phyloP scores from a whole-genome alignment of 2,113 vertebrate genomes.

The Progne subis region DNA sequence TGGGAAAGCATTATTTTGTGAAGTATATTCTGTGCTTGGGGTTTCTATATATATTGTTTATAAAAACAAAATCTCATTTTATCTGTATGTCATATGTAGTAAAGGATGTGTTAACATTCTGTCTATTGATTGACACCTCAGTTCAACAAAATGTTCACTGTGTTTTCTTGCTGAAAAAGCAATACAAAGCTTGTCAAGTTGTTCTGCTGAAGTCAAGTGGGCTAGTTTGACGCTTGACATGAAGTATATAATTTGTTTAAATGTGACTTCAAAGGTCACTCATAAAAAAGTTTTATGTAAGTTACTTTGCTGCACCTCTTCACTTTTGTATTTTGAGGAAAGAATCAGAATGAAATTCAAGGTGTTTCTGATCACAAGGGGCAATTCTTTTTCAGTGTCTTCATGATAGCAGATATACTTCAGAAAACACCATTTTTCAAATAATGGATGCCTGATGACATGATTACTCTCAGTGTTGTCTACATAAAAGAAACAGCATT shows the following conservation, averaged over 20 bases:
- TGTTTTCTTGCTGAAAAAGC: not conserved
- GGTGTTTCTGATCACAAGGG: not conserved
- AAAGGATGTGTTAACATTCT: not conserved
- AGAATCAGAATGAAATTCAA: not conserved
- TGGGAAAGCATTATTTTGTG: not conserved
- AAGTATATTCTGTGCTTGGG: not conserved
- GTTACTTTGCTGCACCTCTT: not conserved
- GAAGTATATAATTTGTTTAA: not conserved
- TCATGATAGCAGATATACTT: not conserved
- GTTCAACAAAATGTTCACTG: not conserved
- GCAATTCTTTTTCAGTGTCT: not conserved
- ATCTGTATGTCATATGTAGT: not conserved
- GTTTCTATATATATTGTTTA: not conserved
- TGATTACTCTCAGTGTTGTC: not conserved
- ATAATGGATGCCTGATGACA: not conserved
- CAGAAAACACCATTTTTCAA: not conserved
- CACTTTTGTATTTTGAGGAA: not conserved
- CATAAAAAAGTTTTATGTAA: not conserved
- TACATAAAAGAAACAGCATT: not conserved
- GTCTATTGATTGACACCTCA: not conserved
- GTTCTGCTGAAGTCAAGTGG: not conserved
- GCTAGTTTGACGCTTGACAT: not conserved
- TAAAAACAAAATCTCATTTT: not conserved
- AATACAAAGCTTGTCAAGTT: not conserved
- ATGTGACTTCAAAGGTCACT: not conserved